Conservation (phyloP, 2,113 vertebrate genomes). For the Paratilapia polleni region DNA sequence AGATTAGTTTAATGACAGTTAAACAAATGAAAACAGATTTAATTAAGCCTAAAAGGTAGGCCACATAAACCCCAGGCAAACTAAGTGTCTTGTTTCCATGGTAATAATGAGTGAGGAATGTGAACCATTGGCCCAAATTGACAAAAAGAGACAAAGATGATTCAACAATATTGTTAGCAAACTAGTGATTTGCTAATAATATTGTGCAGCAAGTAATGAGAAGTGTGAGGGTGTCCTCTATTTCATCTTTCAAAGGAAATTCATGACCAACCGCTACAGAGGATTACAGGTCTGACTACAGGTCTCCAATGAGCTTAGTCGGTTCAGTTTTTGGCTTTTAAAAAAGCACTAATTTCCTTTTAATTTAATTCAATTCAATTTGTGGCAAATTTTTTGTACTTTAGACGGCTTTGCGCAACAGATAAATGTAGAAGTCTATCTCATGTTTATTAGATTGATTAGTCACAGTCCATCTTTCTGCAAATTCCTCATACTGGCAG, state of each 20-base stretch:
- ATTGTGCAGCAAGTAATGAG: background rate
- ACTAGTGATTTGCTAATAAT: background rate
- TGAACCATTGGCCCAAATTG: background rate
- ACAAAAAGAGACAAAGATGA: background rate
- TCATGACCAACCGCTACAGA: background rate
- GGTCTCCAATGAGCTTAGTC: background rate
- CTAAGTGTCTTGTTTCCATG: background rate
- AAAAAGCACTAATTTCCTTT: background rate
- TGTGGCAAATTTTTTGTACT: background rate
- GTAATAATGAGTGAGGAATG: background rate
- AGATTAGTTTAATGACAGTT: background rate
- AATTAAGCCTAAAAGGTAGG: background rate
- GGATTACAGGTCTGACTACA: background rate
- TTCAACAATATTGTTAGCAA: background rate
- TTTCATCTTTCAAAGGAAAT: background rate
- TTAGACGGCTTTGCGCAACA: background rate
- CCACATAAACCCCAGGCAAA: background rate
- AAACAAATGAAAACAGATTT: background rate
- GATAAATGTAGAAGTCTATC: background rate
- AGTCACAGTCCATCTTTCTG: background rate
- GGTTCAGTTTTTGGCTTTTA: background rate
- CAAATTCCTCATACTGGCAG: background rate
- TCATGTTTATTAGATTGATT: background rate
- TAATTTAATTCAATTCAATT: background rate
- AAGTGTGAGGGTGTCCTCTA: background rate